Evolutionary conservation across 2,113 vertebrate species (phyloP).

Genomic region (Passer domesticus): DNA sequence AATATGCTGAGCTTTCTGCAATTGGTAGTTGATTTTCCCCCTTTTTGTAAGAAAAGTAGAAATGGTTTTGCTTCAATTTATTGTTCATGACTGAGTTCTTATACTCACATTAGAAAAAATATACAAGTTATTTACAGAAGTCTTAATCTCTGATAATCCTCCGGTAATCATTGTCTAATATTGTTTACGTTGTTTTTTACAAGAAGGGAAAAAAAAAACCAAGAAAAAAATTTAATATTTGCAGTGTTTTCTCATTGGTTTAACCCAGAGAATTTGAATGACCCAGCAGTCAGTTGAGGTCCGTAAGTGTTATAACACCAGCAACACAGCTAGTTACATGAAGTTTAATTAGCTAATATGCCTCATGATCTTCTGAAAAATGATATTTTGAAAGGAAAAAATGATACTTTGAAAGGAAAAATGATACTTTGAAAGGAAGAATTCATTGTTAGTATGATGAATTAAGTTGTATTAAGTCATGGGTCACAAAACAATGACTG

Average conservation of each 20-base stretch:
- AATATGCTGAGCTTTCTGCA: not conserved
- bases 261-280: not conserved
- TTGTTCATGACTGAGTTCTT: not conserved
- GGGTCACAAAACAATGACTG: not conserved
- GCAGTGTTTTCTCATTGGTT: not conserved
- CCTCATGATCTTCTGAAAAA: not conserved
- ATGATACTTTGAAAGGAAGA: not conserved
- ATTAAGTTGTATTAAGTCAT: not conserved
- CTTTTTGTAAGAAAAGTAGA: not conserved
- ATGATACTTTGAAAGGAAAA: not conserved
- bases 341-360: not conserved
- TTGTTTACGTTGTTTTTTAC: not conserved
- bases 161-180: not conserved
- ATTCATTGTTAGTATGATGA: not conserved
- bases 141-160: not conserved
- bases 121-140: not conserved
- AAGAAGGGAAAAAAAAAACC: not conserved
- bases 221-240: accelerated
- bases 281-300: not conserved
- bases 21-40: not conserved
- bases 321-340: not conserved
- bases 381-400: not conserved
- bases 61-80: not conserved
- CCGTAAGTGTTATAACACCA: not conserved
- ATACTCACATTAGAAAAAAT: not conserved